These are phyloP conservation scores for Nixonia krombeini DNA, from an alignment of 1,140 invertebrate genomes.

Conservation along the genomic window DNA sequence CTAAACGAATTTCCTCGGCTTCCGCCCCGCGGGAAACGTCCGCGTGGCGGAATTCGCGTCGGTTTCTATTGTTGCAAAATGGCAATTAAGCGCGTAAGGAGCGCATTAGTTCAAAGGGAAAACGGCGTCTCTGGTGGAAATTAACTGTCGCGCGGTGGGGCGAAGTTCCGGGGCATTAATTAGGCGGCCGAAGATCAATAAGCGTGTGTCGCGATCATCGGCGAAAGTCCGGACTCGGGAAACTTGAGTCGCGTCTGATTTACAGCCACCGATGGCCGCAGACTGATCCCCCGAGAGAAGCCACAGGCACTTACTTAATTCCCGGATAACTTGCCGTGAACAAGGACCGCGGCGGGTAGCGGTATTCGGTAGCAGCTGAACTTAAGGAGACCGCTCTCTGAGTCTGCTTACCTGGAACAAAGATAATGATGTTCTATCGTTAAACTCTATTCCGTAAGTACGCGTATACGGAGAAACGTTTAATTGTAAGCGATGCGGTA, in stretches of 20 bases:
- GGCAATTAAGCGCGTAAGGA: neutral
- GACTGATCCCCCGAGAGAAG: slow-evolving; percentile 38
- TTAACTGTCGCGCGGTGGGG: slow-evolving; percentile 41
- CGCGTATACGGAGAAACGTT: too few species aligned
- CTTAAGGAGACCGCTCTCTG: neutral
- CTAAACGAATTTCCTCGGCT: too few species aligned
- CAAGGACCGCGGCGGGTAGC: neutral
- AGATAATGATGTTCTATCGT: slow-evolving; percentile 15
- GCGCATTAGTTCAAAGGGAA: neutral
- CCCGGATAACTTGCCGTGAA: slow-evolving; percentile 42
- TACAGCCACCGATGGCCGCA: slow-evolving; percentile 43
- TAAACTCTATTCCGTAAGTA: too few species aligned
- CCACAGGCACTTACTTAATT: slow-evolving; percentile 42
- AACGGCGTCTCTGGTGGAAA: slow-evolving; percentile 15
- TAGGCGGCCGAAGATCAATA: slow-evolving; percentile 40
- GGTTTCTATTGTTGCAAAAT: too few species aligned
- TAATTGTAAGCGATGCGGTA: too few species aligned
- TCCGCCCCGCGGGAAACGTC: too few species aligned
- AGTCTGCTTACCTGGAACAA: slow-evolving; percentile 52
- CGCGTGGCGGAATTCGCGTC: too few species aligned
- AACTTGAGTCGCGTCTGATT: slow-evolving; percentile 45
- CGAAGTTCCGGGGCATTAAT: slow-evolving; percentile 48
- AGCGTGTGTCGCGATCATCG: slow-evolving; percentile 48
- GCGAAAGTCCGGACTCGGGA: slow-evolving; percentile 39
- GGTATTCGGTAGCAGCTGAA: slow-evolving; percentile 22